A percentile compares a stretch with the other conserved stretches of the same genome.
phyloP scores from a whole-genome alignment of 2,888 invertebrate species.

The Patella pellucida region DNA sequence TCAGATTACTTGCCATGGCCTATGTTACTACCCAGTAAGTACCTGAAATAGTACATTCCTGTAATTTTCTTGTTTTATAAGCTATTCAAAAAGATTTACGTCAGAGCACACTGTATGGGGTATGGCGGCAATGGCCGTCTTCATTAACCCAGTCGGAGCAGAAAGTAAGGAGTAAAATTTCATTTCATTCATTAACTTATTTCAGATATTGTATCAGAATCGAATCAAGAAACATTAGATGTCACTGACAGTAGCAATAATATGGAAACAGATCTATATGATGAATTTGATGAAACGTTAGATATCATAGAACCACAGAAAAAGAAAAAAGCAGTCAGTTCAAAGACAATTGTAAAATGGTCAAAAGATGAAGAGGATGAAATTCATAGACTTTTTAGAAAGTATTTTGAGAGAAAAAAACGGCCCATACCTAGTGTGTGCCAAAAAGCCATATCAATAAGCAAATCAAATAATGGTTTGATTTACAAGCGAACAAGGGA shows the following conservation, averaged over 20 bases:
- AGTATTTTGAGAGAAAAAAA: not conserved
- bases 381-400: not conserved
- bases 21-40: no score
- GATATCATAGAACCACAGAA: not conserved
- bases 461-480: not conserved
- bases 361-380: not conserved
- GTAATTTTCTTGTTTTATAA: no score
- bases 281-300: not conserved
- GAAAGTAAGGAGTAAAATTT: no score
- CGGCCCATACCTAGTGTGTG: not conserved
- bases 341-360: not conserved
- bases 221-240: not conserved
- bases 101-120: no score
- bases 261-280: not conserved
- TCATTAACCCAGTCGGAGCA: no score
- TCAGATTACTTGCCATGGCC: no score
- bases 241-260: not conserved
- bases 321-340: not conserved
- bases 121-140: no score
- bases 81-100: no score
- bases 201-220: not conserved
- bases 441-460: not conserved
- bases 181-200: not conserved
- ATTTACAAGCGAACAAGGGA: not conserved
- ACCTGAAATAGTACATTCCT: no score